Evolutionary conservation across 53 echinoderm and acorn worm species (phyloP).

Genomic region (Mesocentrotus franciscanus): DNA sequence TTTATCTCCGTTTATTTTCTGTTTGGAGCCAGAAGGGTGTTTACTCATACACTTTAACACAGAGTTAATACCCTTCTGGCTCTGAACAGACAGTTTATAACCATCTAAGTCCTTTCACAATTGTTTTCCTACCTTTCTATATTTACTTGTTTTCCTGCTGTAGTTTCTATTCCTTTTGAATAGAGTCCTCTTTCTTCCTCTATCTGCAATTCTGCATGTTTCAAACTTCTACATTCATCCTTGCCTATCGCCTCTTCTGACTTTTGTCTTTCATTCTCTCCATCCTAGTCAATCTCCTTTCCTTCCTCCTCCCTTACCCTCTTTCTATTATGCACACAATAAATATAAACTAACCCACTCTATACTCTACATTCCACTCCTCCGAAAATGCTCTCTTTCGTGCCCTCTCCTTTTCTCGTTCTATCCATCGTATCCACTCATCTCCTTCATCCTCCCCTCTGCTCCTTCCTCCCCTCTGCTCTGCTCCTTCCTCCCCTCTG

Average conservation of each 20-base stretch:
- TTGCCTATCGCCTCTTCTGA: not conserved
- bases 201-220: too few species aligned
- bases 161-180: too few species aligned
- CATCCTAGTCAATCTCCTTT: not conserved
- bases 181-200: too few species aligned
- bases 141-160: too few species aligned
- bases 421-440: not conserved
- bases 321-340: not conserved
- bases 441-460: not conserved
- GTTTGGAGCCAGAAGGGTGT: too few species aligned
- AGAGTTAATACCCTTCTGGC: too few species aligned
- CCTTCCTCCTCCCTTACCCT: not conserved
- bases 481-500: not conserved
- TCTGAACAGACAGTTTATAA: too few species aligned
- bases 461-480: not conserved
- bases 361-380: not conserved
- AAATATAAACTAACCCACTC: not conserved
- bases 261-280: not conserved
- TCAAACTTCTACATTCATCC: too few species aligned
- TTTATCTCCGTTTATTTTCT: too few species aligned
- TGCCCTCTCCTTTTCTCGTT: slow-evolving; percentile 4
- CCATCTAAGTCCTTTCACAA: too few species aligned
- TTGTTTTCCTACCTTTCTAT: too few species aligned
- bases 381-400: not conserved
- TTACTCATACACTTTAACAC: too few species aligned